Base-by-base conservation (phyloP, 2,888 invertebrate genomes). In the Sphaerolaimus hirsutus region DNA sequence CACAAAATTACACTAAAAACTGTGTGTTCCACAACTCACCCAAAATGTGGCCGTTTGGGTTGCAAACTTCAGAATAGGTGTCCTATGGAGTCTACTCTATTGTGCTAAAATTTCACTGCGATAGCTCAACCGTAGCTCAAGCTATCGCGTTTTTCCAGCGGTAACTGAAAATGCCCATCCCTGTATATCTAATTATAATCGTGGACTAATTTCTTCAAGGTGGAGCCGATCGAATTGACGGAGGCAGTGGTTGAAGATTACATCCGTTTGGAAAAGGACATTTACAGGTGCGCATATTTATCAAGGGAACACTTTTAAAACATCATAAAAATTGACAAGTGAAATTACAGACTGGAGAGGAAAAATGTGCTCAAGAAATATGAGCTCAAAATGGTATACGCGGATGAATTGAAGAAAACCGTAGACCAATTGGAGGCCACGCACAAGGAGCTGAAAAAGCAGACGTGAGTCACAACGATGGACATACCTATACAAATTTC, bases 401-500 rank as follows among this genome's bases (percentile, higher is more conserved):
- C 64, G 3, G 58, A 60, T 19, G 63, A 61, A 41, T 49, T 64
- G 25, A 53, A 56, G 29, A 55, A 60, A 41, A 61, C 61, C 0
- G 55, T 61, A 17, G 55, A 58, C 36, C 58, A 61, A 25, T 48
- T 62, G 41, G 63, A 66, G 48, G 57, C 62, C 1, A 58, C 59
- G n/a, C 57, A 59, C 49, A 59, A 63, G 40, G 59, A 62, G 41
- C 55, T 62, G 7, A 56, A 58, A 46, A 59, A 62, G 41, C 62
- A 62, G 49, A 64, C 64, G 64, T 64, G 48, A 52, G 60, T 46
- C n/a, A n/a, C n/a, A n/a, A n/a, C n/a, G n/a, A n/a, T n/a, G n/a
- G n/a, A n/a, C n/a, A n/a, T n/a, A n/a, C n/a, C n/a, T n/a, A n/a
- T n/a, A n/a, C n/a, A n/a, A n/a, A n/a, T n/a, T n/a, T n/a, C n/a